These are phyloP conservation scores for Drosophila suzukii DNA, from an alignment of 1,140 invertebrate species.

Conservation along the genomic window DNA sequence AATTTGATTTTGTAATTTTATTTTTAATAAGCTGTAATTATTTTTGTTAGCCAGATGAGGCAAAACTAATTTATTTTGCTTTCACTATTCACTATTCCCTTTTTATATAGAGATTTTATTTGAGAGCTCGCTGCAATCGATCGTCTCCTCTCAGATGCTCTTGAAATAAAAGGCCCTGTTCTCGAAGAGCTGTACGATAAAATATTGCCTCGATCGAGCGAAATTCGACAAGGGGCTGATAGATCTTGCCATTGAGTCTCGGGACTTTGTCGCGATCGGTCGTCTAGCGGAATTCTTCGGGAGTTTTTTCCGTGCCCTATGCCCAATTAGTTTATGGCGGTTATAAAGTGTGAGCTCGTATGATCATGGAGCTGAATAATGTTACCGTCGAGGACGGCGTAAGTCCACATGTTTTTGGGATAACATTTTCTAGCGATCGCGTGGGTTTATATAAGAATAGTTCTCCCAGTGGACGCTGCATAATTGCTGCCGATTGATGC, in stretches of 20 bases:
- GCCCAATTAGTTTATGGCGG: constrained; percentile 33
- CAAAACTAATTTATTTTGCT: background rate
- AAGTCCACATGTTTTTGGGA: constrained; percentile 15
- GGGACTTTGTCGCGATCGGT: constrained; percentile 37
- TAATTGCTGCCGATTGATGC: constrained; percentile 25
- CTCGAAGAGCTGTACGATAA: constrained; percentile 8
- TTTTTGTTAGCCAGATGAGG: background rate
- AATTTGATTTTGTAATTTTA: too few relatives aligned
- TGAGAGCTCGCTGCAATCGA: background rate
- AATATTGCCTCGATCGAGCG: constrained; percentile 50
- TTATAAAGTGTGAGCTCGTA: constrained; percentile 27
- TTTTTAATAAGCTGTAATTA: too few relatives aligned
- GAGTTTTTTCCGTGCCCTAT: constrained; percentile 5
- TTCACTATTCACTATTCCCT: constrained; percentile 11
- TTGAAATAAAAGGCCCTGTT: constrained; percentile 23
- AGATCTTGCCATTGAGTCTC: constrained; percentile 50
- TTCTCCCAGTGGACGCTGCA: constrained; percentile 16
- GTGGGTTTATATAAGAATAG: constrained; percentile 53
- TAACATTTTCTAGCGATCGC: background rate
- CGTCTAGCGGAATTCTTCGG: constrained; percentile 13
- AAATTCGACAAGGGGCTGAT: constrained; percentile 53
- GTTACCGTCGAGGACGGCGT: constrained; percentile 51
- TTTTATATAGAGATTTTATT: background rate
- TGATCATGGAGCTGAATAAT: constrained; percentile 62
- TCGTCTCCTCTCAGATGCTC: constrained; percentile 26